These are phyloP conservation scores for Onychomys torridus DNA, from an alignment of 2,797 vertebrate species.

Conservation along the genomic window DNA sequence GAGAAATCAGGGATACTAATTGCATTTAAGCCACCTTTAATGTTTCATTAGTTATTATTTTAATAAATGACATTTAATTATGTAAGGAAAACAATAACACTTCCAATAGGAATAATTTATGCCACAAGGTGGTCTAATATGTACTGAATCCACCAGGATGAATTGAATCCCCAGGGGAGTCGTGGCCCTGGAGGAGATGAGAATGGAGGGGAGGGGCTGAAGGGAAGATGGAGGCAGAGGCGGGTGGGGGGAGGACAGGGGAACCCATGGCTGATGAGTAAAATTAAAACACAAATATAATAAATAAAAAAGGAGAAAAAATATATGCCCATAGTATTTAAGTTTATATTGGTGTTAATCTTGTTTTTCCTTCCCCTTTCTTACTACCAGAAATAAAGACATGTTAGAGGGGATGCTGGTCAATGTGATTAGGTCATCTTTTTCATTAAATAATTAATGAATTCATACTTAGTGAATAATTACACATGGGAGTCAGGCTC, in stretches of 20 bases:
- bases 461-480: background rate
- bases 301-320: too few species aligned
- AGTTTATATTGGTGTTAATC: background rate
- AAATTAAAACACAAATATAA: too few species aligned
- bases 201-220: too few species aligned
- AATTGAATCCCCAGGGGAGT: too few species aligned
- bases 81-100: background rate
- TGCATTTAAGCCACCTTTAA: background rate
- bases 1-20: background rate
- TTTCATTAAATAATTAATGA: background rate
- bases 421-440: background rate
- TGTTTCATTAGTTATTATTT: background rate
- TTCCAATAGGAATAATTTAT: background rate
- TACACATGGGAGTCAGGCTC: background rate
- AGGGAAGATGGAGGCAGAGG: too few species aligned
- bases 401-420: background rate
- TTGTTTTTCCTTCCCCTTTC: background rate
- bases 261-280: too few species aligned
- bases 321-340: background rate
- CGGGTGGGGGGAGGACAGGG: too few species aligned
- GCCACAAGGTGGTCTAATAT: background rate
- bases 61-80: constrained; percentile 19
- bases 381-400: background rate
- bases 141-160: too few species aligned
- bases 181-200: too few species aligned